Evolutionary conservation across 2,113 vertebrate species (phyloP).

Genomic region (Rissa tridactyla): DNA sequence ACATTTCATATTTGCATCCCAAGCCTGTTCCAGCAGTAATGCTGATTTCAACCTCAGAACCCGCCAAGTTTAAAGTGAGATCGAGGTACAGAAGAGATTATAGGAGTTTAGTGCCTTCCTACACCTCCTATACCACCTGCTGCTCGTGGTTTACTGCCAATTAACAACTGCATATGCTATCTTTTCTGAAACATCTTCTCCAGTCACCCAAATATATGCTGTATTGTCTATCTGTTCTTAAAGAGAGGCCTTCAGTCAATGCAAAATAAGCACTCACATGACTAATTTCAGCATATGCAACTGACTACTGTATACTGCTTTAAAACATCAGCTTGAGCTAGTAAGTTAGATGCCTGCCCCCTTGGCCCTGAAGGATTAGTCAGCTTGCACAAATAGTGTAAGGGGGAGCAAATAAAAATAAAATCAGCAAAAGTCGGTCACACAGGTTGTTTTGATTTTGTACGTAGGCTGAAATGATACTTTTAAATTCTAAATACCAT

Average conservation of each 20-base stretch:
- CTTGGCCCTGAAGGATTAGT: neutral
- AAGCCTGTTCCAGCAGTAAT: neutral
- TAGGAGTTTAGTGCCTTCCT: neutral
- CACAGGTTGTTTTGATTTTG: neutral
- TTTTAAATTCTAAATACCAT: neutral
- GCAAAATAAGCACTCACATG: neutral
- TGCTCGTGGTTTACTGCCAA: neutral
- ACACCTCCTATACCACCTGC: neutral
- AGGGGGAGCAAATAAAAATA: neutral
- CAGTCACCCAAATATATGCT: neutral
- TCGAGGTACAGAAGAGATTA: neutral
- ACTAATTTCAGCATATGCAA: neutral
- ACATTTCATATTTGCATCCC: neutral
- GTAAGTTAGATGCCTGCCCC: neutral
- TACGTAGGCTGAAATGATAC: neutral
- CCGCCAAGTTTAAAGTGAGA: neutral
- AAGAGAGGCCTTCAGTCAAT: neutral
- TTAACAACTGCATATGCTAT: neutral
- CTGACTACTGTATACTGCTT: neutral
- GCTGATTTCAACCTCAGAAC: neutral
- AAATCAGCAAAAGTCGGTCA: neutral
- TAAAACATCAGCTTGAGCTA: neutral
- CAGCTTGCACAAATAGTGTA: neutral
- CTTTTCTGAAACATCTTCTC: neutral
- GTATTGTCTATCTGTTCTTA: neutral